Conservation (phyloP, 2,113 vertebrate genomes). For the Albula goreensis region DNA sequence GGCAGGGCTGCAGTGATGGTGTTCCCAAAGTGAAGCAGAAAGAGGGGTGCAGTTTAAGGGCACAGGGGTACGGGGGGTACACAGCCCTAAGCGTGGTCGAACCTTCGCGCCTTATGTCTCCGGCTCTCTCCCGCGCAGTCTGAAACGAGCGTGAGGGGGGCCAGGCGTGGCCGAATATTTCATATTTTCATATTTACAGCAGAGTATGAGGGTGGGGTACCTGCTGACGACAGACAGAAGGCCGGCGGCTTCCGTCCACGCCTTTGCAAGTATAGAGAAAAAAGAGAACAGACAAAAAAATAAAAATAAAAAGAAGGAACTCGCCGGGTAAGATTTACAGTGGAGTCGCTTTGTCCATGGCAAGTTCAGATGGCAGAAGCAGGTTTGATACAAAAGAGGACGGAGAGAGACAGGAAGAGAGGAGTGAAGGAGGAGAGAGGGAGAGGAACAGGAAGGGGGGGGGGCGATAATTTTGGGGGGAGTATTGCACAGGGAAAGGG, state of each 20-base stretch:
- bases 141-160: not conserved
- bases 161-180: not conserved
- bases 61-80: not conserved
- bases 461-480: constrained; percentile 43
- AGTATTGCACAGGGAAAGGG: constrained; percentile 63
- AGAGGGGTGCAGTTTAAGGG: not conserved
- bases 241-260: not conserved
- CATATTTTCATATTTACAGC: constrained; percentile 1
- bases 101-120: not conserved
- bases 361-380: constrained; percentile 79
- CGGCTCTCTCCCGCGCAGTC: not conserved
- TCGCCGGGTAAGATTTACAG: constrained; percentile 25
- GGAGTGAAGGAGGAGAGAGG: not conserved
- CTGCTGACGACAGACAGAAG: not conserved
- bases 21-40: constrained; percentile 59
- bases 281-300: not conserved
- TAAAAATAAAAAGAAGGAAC: not conserved
- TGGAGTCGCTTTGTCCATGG: constrained; percentile 80
- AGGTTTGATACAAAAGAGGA: constrained; percentile 56
- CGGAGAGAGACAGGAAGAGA: not conserved
- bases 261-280: not conserved
- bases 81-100: not conserved
- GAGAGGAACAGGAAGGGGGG: not conserved
- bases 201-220: not conserved
- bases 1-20: constrained; percentile 36